Base-by-base conservation (phyloP, 2,888 invertebrate species). In the Drosophila macrospina region DNA sequence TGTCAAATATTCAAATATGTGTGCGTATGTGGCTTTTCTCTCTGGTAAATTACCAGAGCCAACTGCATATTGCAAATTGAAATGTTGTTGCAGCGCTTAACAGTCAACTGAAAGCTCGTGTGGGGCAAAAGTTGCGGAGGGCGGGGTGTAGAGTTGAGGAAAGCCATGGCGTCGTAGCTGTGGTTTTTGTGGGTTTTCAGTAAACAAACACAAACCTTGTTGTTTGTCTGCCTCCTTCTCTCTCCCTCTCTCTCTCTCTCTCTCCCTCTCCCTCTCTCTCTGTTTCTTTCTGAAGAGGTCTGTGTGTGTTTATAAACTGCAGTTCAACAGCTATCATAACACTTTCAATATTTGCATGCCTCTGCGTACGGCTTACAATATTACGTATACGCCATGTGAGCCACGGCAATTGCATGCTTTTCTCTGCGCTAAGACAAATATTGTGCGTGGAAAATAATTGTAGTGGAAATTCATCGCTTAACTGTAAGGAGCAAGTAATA, bases 1-100 rank as follows among this genome's bases (percentile, higher is more conserved):
- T 71, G 68, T 59, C 65, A 68, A 42, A 47, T 30, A 36, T 24
- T 30, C 30, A 45, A 30, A 52, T 36, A 28, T 48, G 41, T 66
- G 61, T 34, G 48, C 56, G 48, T 47, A 30, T 61, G 55, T 56
- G 48, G 47, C 41, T 32, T 63, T 45, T 68, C 30, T 15, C 41
- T 56, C 32, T 45, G 55, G 51, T 63, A 51, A 63, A 61, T 67
- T 72, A 63, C 34, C 48, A 41, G 47, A 34, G 24, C 26, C 61
- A 61, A 50, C 59, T 74, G 64, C 62, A 66, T 63, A 76, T 74
- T 63, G 70, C 67, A 62, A 74, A 69, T 71, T 80, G 74, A 71
- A 71, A 78, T 77, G 61, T 54, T 69, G 39, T 28, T 64, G 65
- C 60, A 42, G 45, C 42, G 51, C 47, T 39, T 47, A n/a, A 30